Conservation (phyloP, 1,140 invertebrate genomes). For the Listronotus bonariensis region DNA sequence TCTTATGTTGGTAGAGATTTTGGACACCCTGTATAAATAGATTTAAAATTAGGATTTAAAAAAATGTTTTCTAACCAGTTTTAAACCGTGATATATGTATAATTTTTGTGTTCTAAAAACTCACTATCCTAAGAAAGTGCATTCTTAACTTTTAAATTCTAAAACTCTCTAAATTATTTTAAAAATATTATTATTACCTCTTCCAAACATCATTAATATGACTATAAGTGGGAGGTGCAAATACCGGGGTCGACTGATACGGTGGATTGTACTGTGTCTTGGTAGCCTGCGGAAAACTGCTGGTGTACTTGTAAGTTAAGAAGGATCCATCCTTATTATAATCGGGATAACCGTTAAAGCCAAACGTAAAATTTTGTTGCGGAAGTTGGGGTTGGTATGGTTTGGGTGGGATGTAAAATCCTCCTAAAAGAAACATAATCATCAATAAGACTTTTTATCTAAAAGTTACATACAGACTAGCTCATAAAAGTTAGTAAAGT, state of each 20-base stretch:
- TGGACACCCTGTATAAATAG: no score
- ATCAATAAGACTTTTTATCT: no score
- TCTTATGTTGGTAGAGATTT: no score
- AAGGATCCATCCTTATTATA: slow-evolving; percentile 32
- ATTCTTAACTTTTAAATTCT: no score
- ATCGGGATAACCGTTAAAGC: slow-evolving; percentile 40
- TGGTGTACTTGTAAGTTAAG: slow-evolving; percentile 46
- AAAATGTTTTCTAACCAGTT: no score
- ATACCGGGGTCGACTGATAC: slow-evolving; percentile 7
- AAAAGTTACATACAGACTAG: no score
- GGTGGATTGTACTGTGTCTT: slow-evolving; percentile 11
- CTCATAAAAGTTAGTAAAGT: no score
- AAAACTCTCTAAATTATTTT: no score
- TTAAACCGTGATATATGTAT: no score
- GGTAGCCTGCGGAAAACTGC: slow-evolving; percentile 30
- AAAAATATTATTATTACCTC: slow-evolving; percentile 30
- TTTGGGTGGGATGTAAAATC: slow-evolving; percentile 42
- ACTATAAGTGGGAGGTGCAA: slow-evolving; percentile 22
- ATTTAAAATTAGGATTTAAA: no score
- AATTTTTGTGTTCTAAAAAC: no score
- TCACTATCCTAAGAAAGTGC: no score
- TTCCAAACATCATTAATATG: slow-evolving; percentile 41
- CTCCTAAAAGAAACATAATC: slow-evolving; percentile 23
- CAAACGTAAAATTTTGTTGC: slow-evolving; percentile 33
- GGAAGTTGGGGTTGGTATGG: slow-evolving; percentile 8